Percentiles rank a stretch among this genome's conserved stretches.
Conservation (phyloP, 2,113 vertebrate genomes). For the Vombatus ursinus region DNA sequence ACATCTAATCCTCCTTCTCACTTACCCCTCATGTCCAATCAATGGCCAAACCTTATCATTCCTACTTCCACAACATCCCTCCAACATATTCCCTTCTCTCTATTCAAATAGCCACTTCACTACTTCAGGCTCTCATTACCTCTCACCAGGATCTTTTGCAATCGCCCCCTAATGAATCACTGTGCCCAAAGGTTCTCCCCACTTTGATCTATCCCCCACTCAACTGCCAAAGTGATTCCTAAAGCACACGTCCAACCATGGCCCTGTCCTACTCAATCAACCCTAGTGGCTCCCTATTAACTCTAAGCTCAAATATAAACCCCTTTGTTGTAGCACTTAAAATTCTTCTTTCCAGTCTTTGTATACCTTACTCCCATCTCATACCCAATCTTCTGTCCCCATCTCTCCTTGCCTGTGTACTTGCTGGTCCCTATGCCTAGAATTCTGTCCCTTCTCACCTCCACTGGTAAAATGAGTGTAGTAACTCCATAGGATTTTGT, state of each 20-base stretch:
- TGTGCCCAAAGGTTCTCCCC: not conserved
- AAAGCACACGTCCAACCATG: not conserved
- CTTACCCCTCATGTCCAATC: not conserved
- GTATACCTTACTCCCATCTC: not conserved
- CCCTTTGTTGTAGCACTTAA: not conserved
- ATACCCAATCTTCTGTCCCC: not conserved
- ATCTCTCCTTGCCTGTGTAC: not conserved
- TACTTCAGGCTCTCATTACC: no score
- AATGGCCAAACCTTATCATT: no score
- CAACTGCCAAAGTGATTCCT: not conserved
- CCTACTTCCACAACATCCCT: no score
- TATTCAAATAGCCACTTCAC: no score
- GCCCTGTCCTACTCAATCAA: not conserved
- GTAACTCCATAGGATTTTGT: not conserved
- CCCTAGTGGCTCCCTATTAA: not conserved
- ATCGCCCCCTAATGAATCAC: not conserved
- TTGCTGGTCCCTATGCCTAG: not conserved
- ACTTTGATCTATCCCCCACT: not conserved
- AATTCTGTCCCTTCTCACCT: no score
- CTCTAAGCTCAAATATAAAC: not conserved
- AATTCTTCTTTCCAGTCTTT: not conserved
- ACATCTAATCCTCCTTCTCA: not conserved
- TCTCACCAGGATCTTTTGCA: not conserved
- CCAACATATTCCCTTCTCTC: no score
- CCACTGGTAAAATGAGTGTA: not conserved